Evolutionary conservation across 2,113 vertebrate species (phyloP).

Genomic region (Alces alces): DNA sequence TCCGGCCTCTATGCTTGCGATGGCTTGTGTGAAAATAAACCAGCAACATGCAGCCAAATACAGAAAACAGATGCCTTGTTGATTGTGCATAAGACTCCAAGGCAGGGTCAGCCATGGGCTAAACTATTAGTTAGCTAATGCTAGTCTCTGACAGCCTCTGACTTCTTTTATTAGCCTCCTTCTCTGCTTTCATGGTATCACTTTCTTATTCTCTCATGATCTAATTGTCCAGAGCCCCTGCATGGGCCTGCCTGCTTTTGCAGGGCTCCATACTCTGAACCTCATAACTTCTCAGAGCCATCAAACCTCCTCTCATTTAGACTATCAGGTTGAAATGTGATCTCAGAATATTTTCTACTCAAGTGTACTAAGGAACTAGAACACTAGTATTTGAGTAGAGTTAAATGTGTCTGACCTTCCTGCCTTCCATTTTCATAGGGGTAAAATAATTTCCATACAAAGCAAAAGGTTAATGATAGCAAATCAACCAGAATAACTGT

Average conservation of each 20-base stretch:
- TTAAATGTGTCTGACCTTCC: background rate
- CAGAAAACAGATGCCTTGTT: conserved; percentile 3
- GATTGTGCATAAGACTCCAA: background rate
- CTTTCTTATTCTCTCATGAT: background rate
- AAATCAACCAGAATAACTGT: background rate
- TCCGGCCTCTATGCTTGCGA: background rate
- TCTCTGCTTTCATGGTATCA: background rate
- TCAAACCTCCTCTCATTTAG: background rate
- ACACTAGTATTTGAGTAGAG: background rate
- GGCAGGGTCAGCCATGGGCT: background rate
- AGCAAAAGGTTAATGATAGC: background rate
- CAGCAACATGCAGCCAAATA: background rate
- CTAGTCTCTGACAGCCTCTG: background rate
- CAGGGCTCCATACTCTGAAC: background rate
- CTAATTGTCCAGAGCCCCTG: background rate
- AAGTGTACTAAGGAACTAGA: background rate
- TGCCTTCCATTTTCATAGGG: background rate
- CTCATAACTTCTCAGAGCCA: background rate
- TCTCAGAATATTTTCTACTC: background rate
- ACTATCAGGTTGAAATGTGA: background rate
- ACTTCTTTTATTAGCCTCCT: background rate
- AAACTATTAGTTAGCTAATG: background rate
- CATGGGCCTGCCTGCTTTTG: background rate
- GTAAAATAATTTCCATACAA: background rate
- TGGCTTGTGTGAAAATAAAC: background rate